Evolutionary conservation across 1,140 invertebrate species (phyloP).

Genomic region (Conus betulinus): DNA sequence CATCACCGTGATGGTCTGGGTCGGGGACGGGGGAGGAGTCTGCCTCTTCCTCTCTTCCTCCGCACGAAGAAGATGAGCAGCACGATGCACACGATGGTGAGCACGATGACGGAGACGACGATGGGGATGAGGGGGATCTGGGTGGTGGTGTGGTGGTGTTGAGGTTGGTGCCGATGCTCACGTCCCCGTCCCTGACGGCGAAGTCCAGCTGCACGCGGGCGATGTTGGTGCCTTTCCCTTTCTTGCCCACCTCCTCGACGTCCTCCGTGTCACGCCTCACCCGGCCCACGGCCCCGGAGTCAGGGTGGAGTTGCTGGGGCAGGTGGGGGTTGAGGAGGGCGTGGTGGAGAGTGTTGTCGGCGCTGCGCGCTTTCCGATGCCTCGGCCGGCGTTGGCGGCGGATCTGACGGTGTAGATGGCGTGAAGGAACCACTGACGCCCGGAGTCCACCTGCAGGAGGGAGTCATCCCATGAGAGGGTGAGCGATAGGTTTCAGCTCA

Average conservation of each 20-base stretch:
- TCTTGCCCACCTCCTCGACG: slow-evolving; percentile 54
- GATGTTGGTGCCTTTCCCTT: slow-evolving; percentile 74
- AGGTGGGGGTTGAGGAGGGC: neutral
- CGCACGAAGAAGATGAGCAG: slow-evolving; percentile 58
- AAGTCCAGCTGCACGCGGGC: slow-evolving; percentile 60
- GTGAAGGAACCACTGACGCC: slow-evolving; percentile 75
- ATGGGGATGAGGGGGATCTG: slow-evolving; percentile 60
- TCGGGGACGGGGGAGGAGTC: slow-evolving; percentile 64
- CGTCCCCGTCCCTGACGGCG: slow-evolving; percentile 39
- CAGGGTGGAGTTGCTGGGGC: slow-evolving; percentile 36
- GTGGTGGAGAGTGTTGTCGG: slow-evolving; percentile 23
- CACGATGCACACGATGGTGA: slow-evolving; percentile 59
- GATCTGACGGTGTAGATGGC: slow-evolving; percentile 73
- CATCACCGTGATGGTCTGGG: slow-evolving; percentile 65
- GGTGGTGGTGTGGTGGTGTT: slow-evolving; percentile 25
- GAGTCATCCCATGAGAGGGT: no score
- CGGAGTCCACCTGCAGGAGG: slow-evolving; percentile 68
- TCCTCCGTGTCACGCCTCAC: slow-evolving; percentile 54
- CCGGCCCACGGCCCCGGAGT: slow-evolving; percentile 28
- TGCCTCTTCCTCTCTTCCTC: slow-evolving; percentile 51
- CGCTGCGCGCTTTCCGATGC: slow-evolving; percentile 62
- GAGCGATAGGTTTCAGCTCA: no score
- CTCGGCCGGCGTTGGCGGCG: slow-evolving; percentile 49
- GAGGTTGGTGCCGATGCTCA: slow-evolving; percentile 50
- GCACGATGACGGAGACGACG: slow-evolving; percentile 56